Evolutionary conservation across 2,888 invertebrate genomes (phyloP), one percentile per base, ranked within the genome.

Genomic region (Ectobius pallidus): DNA sequence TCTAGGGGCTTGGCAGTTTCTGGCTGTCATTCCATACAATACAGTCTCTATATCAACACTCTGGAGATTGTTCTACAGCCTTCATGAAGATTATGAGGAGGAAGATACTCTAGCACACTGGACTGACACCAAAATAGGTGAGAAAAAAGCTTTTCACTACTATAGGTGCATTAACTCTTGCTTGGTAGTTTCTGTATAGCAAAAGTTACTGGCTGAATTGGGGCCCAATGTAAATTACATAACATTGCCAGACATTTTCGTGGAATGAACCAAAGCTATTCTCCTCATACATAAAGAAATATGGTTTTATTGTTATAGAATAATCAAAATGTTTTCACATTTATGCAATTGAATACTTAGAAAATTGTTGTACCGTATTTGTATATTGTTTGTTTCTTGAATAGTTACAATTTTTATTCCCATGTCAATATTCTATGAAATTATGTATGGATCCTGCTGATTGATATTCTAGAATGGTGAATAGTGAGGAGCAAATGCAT

Each of bases 1-100:
- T 79, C 84, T 92, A 74, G 92, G 92, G 9, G 90, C 92, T 1
- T 92, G 93, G 91, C 93, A 94, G 81, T 94, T 93, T 83, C 87
- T 94, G 77, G 91, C 92, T 16, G 89, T 91, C 22, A 85, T 93
- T 77, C 93, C 94, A 0, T 92, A 89, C 79, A 83, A 86, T 74
- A 83, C 86, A 62, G 85, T 91, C 32, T 87, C 89, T 11, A 80
- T 85, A 0, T 82, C 83, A 63, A 86, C 87, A 4, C 80, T 90
- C n/a, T 91, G 91, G 91, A 87, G 87, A 78, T 84, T 91, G 72
- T 90, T 88, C 80, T 88, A 88, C 78, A 87, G 87, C 77, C 81
- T 91, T 4, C 90, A 89, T 77, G 87, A 86, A 0, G 87, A 89
- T 77, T 83, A 82, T 42, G 79, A 80, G 14, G 83, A 85, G 11